Evolutionary conservation across 1,140 invertebrate genomes (phyloP), one percentile per base, ranked within the genome.

Genomic region (Heliconius congener): DNA sequence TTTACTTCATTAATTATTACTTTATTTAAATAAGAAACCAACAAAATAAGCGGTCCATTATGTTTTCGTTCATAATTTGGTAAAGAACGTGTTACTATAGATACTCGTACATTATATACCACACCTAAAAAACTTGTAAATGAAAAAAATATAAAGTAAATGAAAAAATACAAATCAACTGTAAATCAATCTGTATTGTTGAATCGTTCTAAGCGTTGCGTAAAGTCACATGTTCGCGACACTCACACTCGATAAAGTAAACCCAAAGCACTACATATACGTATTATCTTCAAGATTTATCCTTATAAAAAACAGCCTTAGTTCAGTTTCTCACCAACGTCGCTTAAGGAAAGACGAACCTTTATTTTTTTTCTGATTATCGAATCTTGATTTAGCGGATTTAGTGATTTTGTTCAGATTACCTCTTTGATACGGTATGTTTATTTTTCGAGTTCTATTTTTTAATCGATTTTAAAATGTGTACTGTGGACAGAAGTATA

Each of bases 231-330:
- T 66, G 60, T 30, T 30, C 27, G 11, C 60, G 3, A 23, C 23
- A 11, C 19, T 60, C 18, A 9, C 57, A 55, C 57, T 23, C 23
- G 60, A 66, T 66, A 66, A 66, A 27, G n/a, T 23, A 66, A 66
- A 66, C 13, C 8, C 60, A 4, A 66, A 27, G 27, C 13, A 66
- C n/a, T 13, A 66, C 27, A 27, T 30, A 37, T 37, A 37, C 6
- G 60, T 27, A 16, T 57, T 57, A 57, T 57, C 55, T 23, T 23
- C n/a, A 57, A 52, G 50, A 57, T 66, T 66, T 66, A 66, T 66
- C 60, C 60, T 66, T 66, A 66, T 66, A 66, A 66, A 66, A 66
- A 66, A 30, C 60, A 66, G 60, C 60, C 60, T 66, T 66, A 66
- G 23, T 27, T 23, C 60, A 66, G 60, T 66, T 27, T 4, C 23